Conservation (phyloP, 2,113 vertebrate species). For the Pantherophis guttatus region DNA sequence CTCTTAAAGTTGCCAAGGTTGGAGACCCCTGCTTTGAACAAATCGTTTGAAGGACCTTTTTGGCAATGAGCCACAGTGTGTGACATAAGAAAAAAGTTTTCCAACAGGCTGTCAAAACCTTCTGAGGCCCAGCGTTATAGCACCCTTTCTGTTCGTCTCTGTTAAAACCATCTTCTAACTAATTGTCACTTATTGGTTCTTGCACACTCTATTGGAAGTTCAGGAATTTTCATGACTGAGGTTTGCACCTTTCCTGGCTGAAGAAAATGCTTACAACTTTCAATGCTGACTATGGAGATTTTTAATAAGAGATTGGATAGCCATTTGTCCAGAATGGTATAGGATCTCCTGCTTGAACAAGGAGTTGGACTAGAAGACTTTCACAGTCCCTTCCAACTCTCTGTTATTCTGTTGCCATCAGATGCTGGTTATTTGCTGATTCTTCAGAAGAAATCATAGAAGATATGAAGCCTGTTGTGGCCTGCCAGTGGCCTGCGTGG, state of each 20-base stretch:
- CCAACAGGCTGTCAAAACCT: conserved; percentile 36
- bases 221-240: not conserved
- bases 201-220: not conserved
- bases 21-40: conserved; percentile 22
- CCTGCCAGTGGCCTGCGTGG: too few species aligned
- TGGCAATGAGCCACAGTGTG: conserved; percentile 19
- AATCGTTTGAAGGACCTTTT: conserved; percentile 46
- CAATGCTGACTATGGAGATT: not conserved
- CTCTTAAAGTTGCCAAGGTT: too few species aligned
- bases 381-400: too few species aligned
- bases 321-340: too few species aligned
- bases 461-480: too few species aligned
- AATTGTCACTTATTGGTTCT: not conserved
- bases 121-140: conserved; percentile 11
- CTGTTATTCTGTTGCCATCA: too few species aligned
- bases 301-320: too few species aligned
- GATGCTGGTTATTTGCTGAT: not conserved
- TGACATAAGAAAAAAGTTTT: conserved; percentile 32
- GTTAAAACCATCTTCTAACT: not conserved
- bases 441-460: not conserved
- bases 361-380: too few species aligned
- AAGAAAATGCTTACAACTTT: not conserved
- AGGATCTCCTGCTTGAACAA: too few species aligned
- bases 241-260: not conserved
- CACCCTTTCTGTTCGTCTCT: not conserved